Evolutionary conservation across 2,888 invertebrate genomes (phyloP).

Genomic region (Campoplex capitator): DNA sequence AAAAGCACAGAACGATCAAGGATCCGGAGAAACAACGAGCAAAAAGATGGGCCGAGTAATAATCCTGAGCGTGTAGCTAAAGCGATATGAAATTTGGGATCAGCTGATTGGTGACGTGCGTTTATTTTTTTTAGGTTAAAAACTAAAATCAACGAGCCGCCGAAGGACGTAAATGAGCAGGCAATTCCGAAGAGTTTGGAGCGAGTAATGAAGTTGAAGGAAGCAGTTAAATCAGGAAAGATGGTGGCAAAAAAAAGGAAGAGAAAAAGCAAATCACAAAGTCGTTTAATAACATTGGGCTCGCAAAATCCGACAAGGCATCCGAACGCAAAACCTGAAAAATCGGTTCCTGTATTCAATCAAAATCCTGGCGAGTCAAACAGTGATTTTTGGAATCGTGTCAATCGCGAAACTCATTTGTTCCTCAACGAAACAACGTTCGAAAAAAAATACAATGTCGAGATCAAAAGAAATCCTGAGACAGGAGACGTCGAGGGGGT

Average conservation of each 20-base stretch:
- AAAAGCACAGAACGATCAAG: conserved; percentile 92
- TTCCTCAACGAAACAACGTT: conserved; percentile 88
- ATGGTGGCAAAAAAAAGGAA: conserved; percentile 81
- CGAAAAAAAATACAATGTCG: conserved; percentile 88
- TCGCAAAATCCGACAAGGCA: conserved; percentile 57
- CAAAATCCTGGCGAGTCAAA: conserved; percentile 88
- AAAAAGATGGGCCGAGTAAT: conserved; percentile 88
- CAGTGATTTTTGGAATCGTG: conserved; percentile 88
- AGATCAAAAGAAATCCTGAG: conserved; percentile 86
- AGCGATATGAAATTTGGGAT: conserved; percentile 3
- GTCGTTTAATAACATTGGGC: conserved; percentile 79
- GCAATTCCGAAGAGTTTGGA: conserved; percentile 90
- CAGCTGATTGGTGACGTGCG: conserved; percentile 40
- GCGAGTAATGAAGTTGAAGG: conserved; percentile 87
- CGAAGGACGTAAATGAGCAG: conserved; percentile 89
- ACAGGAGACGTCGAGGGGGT: conserved; percentile 85
- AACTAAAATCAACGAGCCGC: conserved; percentile 91
- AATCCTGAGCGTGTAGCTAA: not conserved
- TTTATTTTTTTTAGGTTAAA: conserved; percentile 86
- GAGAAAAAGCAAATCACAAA: conserved; percentile 77
- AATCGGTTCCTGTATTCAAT: conserved; percentile 86
- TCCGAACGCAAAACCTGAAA: conserved; percentile 82
- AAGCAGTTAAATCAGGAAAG: conserved; percentile 84
- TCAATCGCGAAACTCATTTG: conserved; percentile 88
- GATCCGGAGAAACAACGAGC: conserved; percentile 91